Conservation (phyloP, 2,113 vertebrate species). For the Opisthocomus hoazin region DNA sequence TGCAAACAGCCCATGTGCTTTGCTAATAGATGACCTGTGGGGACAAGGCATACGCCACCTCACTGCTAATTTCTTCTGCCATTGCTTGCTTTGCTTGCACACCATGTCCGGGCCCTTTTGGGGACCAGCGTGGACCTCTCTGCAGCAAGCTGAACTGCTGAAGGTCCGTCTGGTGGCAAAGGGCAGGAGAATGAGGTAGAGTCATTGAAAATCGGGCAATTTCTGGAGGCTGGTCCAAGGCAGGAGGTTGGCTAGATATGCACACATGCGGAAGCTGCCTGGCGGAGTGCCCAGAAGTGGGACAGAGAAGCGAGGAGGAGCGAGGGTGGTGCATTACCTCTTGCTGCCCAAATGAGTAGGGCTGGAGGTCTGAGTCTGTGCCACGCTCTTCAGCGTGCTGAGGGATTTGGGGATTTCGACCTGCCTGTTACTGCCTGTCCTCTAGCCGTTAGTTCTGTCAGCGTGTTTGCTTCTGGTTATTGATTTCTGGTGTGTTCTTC, state of each 20-base stretch:
- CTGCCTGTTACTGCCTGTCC: neutral
- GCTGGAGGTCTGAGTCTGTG: neutral
- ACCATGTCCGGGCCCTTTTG: fast-evolving
- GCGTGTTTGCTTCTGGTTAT: neutral
- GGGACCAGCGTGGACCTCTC: neutral
- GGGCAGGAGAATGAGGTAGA: neutral
- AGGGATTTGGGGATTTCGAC: neutral
- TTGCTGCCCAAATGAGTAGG: neutral
- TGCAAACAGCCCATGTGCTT: neutral
- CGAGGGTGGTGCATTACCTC: neutral
- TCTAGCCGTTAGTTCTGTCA: neutral
- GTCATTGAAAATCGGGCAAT: neutral
- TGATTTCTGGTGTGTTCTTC: neutral
- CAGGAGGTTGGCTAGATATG: neutral
- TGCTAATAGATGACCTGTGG: neutral
- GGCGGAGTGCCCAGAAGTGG: neutral
- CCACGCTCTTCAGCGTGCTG: fast-evolving
- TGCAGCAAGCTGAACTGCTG: neutral
- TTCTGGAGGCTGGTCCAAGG: neutral
- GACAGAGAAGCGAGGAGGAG: neutral
- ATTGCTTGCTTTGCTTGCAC: neutral
- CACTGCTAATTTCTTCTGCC: neutral
- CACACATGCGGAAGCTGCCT: neutral
- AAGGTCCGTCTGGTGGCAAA: neutral
- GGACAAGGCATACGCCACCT: neutral